phyloP scores from a whole-genome alignment of 2,797 vertebrate species.

The Vipera ursinii region DNA sequence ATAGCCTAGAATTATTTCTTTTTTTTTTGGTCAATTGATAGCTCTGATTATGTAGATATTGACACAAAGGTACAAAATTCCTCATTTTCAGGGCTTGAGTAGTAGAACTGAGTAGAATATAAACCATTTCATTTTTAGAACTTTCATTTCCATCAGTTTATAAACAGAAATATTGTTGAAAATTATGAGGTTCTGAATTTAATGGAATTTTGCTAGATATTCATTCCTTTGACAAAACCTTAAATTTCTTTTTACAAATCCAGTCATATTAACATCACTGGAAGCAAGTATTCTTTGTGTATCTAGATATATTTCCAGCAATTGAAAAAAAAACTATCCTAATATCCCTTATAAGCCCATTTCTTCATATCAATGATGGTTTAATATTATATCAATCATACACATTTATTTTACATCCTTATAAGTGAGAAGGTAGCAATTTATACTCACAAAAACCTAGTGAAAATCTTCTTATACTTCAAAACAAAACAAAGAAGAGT shows the following conservation, averaged over 20 bases:
- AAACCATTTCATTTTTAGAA: background rate
- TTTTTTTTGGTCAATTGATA: background rate
- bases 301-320: background rate
- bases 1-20: background rate
- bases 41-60: background rate
- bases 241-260: background rate
- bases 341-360: background rate
- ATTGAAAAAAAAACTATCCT: background rate
- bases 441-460: background rate
- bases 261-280: background rate
- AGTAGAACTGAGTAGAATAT: background rate
- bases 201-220: background rate
- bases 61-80: background rate
- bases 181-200: background rate
- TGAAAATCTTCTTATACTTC: slow-evolving; percentile 8
- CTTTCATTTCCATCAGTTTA: background rate
- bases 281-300: background rate
- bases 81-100: background rate
- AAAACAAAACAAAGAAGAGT: slow-evolving; percentile 32
- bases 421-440: background rate
- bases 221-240: background rate
- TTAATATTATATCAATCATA: background rate
- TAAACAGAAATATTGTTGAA: background rate
- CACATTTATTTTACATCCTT: background rate
- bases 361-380: background rate